Percentiles rank a stretch among this genome's conserved stretches.
These are phyloP conservation scores for Heliconius eleuchia DNA, from an alignment of 1,140 invertebrate species.

Conservation along the genomic window DNA sequence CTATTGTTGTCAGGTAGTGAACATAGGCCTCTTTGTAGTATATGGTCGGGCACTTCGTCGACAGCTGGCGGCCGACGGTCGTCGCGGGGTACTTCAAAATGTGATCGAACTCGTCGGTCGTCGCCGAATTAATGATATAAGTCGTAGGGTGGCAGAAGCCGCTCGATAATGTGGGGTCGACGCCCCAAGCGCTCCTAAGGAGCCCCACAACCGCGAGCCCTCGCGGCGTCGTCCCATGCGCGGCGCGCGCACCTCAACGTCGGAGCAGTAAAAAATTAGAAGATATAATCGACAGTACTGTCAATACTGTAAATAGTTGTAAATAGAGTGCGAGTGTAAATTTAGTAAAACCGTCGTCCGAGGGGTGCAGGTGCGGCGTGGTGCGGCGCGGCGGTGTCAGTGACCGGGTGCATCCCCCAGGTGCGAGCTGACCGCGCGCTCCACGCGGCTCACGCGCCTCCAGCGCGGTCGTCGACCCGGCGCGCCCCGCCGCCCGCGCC, in stretches of 20 bases:
- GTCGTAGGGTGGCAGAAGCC: slow-evolving; percentile 16
- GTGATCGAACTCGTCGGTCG: slow-evolving; percentile 16
- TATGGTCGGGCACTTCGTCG: neutral
- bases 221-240: neutral
- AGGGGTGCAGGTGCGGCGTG: slow-evolving; percentile 8
- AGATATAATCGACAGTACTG: too few species aligned
- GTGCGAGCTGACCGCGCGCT: slow-evolving; percentile 31
- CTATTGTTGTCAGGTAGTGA: too few species aligned
- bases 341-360: too few species aligned
- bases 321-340: too few species aligned
- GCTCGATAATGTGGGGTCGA: slow-evolving; percentile 48
- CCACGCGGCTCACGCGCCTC: slow-evolving; percentile 25
- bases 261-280: neutral
- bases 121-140: slow-evolving; percentile 14
- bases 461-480: slow-evolving; percentile 44
- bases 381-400: slow-evolving; percentile 29
- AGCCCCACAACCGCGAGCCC: neutral
- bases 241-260: neutral
- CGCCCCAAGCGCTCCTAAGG: slow-evolving; percentile 27
- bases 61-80: neutral
- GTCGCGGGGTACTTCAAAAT: neutral
- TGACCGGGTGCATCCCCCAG: slow-evolving; percentile 25
- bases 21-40: too few species aligned
- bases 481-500: slow-evolving; percentile 19
- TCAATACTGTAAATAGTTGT: too few species aligned